Percentiles rank a stretch among this genome's conserved stretches.
Evolutionary conservation across 2,888 invertebrate species (phyloP).

Genomic region (Deroplatys truncata): DNA sequence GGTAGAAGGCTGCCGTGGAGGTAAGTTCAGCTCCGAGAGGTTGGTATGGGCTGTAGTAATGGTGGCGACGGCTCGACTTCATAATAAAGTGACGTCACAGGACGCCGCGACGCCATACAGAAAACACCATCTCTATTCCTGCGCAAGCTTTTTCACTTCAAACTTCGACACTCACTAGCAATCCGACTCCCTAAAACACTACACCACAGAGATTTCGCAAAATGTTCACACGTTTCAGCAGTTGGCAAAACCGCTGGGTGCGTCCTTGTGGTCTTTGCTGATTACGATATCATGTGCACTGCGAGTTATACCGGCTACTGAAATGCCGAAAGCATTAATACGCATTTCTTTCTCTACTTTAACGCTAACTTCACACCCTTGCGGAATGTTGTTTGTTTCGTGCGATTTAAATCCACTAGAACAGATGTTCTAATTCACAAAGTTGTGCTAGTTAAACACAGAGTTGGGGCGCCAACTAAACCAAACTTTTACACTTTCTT

Average conservation of each 20-base stretch:
- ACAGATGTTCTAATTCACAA: background rate
- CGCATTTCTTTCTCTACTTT: background rate
- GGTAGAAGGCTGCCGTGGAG: conserved; percentile 20
- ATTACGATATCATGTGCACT: background rate
- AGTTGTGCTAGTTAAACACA: background rate
- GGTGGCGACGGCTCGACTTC: conserved; percentile 29
- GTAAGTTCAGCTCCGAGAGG: conserved; percentile 23
- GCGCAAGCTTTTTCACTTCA: background rate
- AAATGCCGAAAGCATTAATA: background rate
- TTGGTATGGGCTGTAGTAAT: conserved; percentile 29
- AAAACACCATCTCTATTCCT: conserved; percentile 13
- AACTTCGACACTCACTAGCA: background rate
- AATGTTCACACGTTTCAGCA: background rate
- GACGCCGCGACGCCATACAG: conserved; percentile 25
- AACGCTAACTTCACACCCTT: background rate
- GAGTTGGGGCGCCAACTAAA: background rate
- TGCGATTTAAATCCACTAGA: background rate
- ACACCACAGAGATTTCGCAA: background rate
- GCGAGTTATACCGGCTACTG: background rate
- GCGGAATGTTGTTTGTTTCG: background rate
- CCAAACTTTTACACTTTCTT: background rate
- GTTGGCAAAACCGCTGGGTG: background rate
- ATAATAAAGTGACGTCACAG: conserved; percentile 25
- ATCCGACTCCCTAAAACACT: background rate
- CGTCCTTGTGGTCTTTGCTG: background rate